Percentiles rank a stretch among this genome's conserved stretches.
phyloP scores from a whole-genome alignment of 2,113 vertebrate species.

The Psittacus erithacus region DNA sequence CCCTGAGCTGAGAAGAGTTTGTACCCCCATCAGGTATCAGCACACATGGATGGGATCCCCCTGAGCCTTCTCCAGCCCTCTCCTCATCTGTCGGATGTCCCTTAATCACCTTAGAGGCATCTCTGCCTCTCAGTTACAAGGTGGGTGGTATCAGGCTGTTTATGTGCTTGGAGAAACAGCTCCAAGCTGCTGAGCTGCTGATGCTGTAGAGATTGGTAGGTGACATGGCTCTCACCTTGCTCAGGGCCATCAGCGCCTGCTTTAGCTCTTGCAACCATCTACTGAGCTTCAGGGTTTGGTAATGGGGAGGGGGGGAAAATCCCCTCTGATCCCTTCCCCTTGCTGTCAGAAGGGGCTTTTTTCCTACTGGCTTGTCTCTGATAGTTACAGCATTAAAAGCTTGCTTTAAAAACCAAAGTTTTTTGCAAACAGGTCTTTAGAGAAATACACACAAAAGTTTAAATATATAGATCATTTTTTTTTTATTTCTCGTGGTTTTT shows the following conservation, averaged over 20 bases:
- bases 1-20: not conserved
- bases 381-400: not conserved
- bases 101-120: not conserved
- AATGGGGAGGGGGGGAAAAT: not conserved
- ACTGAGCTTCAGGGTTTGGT: not conserved
- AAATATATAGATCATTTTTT: slow-evolving; percentile 63
- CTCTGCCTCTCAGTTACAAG: not conserved
- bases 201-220: not conserved
- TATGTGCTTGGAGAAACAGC: not conserved
- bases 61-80: not conserved
- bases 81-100: not conserved
- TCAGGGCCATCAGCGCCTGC: not conserved
- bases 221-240: fast-evolving
- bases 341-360: not conserved
- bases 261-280: not conserved
- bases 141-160: too few relatives aligned
- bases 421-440: not conserved
- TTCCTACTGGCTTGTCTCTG: not conserved
- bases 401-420: not conserved
- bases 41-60: fast-evolving
- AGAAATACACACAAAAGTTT: slow-evolving; percentile 22
- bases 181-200: not conserved
- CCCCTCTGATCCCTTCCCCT: not conserved
- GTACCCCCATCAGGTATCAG: fast-evolving
- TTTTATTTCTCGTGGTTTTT: slow-evolving; percentile 67